A percentile compares a stretch with the other conserved stretches of the same genome.
These are phyloP conservation scores for Oceanodroma tethys DNA, from an alignment of 2,113 vertebrate genomes.

Conservation along the genomic window DNA sequence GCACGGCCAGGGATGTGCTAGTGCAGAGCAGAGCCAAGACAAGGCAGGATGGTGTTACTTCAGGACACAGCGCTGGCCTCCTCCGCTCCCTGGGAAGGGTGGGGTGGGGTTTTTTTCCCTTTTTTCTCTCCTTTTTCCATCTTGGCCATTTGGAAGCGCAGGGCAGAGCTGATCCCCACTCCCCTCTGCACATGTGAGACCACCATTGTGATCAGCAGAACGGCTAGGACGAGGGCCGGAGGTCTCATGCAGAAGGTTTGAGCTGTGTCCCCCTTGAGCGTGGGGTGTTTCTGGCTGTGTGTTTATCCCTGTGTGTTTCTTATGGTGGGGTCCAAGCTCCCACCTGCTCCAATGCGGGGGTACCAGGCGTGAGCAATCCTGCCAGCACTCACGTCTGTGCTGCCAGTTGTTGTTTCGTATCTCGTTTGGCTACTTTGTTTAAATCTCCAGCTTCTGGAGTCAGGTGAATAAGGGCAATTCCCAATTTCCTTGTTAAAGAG, in stretches of 20 bases:
- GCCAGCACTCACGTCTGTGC: not conserved
- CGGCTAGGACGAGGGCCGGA: accelerated
- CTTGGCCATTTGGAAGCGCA: not conserved
- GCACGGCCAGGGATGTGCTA: not conserved
- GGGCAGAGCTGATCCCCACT: not conserved
- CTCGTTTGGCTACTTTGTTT: accelerated
- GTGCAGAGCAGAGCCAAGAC: not conserved
- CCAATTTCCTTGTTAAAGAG: not conserved
- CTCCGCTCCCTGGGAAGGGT: not conserved
- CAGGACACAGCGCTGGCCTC: conserved; percentile 15
- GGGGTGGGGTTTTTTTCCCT: not conserved
- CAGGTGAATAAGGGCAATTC: not conserved
- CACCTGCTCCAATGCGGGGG: not conserved
- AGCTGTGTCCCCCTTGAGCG: not conserved
- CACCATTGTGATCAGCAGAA: not conserved
- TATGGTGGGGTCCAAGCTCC: not conserved
- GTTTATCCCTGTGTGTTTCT: not conserved
- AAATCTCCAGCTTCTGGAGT: not conserved
- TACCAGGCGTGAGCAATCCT: not conserved
- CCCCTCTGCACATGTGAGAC: not conserved
- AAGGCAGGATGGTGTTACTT: conserved; percentile 11
- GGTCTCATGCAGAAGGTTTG: not conserved
- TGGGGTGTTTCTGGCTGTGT: not conserved
- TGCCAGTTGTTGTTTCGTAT: not conserved
- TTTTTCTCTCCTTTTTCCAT: not conserved